Conservation (phyloP, 2,113 vertebrate genomes). For the Platichthys flesus region DNA sequence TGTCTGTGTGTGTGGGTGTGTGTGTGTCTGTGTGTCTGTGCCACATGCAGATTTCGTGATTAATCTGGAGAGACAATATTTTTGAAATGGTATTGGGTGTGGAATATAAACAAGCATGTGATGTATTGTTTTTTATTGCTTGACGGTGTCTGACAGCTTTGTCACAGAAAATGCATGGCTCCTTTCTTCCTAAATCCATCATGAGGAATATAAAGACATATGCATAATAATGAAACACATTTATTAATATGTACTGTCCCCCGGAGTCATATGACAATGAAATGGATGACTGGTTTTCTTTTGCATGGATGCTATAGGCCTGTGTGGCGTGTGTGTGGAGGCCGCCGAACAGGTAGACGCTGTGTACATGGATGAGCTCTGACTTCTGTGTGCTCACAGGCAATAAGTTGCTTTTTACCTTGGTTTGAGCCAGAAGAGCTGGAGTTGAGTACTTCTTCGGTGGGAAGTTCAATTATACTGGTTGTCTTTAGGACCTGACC, state of each 20-base stretch:
- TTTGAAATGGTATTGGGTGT: slow-evolving; percentile 75
- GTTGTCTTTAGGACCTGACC: too few relatives aligned
- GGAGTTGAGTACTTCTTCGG: too few relatives aligned
- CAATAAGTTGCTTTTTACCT: background rate
- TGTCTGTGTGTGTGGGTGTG: too few relatives aligned
- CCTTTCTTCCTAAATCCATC: slow-evolving; percentile 80
- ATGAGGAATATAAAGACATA: slow-evolving; percentile 81
- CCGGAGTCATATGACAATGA: slow-evolving; percentile 82
- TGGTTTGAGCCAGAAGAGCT: too few relatives aligned
- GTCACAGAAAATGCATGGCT: slow-evolving; percentile 79
- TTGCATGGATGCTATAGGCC: slow-evolving; percentile 70
- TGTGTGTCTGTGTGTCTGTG: slow-evolving; percentile 16
- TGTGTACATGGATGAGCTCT: slow-evolving; percentile 50
- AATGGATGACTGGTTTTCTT: slow-evolving; percentile 79
- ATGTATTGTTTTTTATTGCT: slow-evolving; percentile 81
- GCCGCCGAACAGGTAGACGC: slow-evolving; percentile 76
- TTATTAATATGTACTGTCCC: slow-evolving; percentile 84
- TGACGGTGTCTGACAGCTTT: slow-evolving; percentile 77
- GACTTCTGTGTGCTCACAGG: background rate
- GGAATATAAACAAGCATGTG: slow-evolving; percentile 80
- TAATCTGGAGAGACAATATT: slow-evolving; percentile 80
- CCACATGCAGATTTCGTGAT: slow-evolving; percentile 78
- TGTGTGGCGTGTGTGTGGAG: slow-evolving; percentile 74
- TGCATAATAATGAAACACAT: slow-evolving; percentile 85
- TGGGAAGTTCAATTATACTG: too few relatives aligned